Evolutionary conservation across 2,888 invertebrate species (phyloP), one percentile per base, ranked within the genome.

Genomic region (Dryomyza anilis): DNA sequence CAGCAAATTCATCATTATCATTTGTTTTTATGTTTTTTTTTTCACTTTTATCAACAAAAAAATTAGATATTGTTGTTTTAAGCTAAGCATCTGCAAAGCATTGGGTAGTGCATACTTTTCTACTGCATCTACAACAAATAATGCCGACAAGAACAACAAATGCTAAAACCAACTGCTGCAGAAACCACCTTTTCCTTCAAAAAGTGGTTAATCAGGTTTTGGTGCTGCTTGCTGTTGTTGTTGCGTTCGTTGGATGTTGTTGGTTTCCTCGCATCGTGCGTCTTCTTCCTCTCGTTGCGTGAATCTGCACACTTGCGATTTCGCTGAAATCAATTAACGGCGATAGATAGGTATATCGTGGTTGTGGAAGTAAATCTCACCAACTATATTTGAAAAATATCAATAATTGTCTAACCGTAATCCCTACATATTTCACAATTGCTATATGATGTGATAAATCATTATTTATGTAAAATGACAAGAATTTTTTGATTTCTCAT

Each of bases 201-300:
- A 29, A 53, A 53, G 53, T 53, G 53, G 53, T 53, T 53, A 7
- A 53, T 53, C 53, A 53, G 53, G 53, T 53, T 52, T 30, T 27
- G 6, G 50, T 27, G 14, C 3, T 43, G n/a, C 19, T 39, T 8
- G 14, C 16, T 39, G 16, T 14, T 39, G 1, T 4, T 8, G 4
- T 39, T 33, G 33, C 12, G 12, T 33, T 33, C 33, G 12, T 12
- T 8, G 33, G 12, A 12, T 6, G 33, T 33, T 8, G 12, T 33
- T n/a, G n/a, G n/a, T n/a, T n/a, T 33, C 12, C 12, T 8, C 12
- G 33, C 33, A 33, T 8, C 12, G 33, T 8, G 33, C 12, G 12
- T 12, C 6, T 33, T 6, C 33, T 8, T 33, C 6, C 6, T 33
- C 7, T 33, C 33, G 6, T 6, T 33, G 33, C 33, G 33, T 33